A percentile compares a stretch with the other conserved stretches of the same genome.
phyloP scores from a whole-genome alignment of 2,797 vertebrate species.

The Sparus aurata region DNA sequence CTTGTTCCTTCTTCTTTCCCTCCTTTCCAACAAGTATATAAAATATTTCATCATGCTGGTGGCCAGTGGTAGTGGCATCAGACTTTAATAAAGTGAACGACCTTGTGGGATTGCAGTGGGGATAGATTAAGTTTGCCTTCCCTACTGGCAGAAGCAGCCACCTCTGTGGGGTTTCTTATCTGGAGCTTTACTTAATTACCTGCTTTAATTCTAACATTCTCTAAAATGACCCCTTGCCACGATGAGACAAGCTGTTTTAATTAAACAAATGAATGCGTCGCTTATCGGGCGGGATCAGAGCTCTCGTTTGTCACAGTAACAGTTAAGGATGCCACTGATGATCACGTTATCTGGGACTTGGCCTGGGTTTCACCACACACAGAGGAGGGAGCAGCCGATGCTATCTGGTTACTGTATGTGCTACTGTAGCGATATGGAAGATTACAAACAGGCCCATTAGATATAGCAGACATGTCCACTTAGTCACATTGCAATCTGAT shows the following conservation, averaged over 20 bases:
- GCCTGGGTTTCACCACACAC: conserved; percentile 83
- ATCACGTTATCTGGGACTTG: conserved; percentile 81
- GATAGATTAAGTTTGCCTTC: conserved; percentile 93
- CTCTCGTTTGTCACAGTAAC: conserved; percentile 92
- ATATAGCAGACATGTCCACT: conserved; percentile 79
- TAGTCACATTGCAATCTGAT: conserved; percentile 79
- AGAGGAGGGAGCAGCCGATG: conserved; percentile 79
- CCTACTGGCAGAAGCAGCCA: conserved; percentile 85
- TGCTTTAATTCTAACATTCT: conserved; percentile 97
- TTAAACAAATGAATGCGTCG: conserved; percentile 95
- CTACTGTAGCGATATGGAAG: conserved; percentile 66
- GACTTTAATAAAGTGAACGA: conserved; percentile 96
- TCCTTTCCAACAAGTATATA: conserved; percentile 89
- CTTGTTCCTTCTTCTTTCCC: conserved; percentile 65
- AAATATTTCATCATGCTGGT: conserved; percentile 92
- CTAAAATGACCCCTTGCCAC: conserved; percentile 92
- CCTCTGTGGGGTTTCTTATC: conserved; percentile 93
- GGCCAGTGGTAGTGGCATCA: conserved; percentile 83
- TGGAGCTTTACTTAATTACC: conserved; percentile 95
- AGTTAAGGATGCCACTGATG: conserved; percentile 87
- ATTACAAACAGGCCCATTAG: conserved; percentile 81
- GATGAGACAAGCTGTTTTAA: conserved; percentile 92
- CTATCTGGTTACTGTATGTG: conserved; percentile 78
- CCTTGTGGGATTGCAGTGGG: conserved; percentile 91
- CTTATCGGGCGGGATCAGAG: conserved; percentile 89